A percentile compares a stretch with the other conserved stretches of the same genome.
phyloP scores from a whole-genome alignment of 2,888 invertebrate genomes.

The Helicoverpa assulta region DNA sequence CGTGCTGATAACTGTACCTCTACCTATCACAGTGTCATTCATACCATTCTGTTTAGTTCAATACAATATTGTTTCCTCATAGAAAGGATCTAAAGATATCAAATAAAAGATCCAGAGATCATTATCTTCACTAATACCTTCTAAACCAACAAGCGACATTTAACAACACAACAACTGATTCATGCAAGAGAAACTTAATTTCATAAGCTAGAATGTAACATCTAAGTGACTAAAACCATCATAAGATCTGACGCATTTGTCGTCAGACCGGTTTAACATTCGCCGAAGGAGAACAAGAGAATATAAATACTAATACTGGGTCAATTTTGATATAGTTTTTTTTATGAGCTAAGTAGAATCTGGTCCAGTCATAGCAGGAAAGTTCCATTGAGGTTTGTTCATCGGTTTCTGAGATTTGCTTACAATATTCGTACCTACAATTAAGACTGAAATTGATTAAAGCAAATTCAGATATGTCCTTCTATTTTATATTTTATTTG shows the following conservation, averaged over 20 bases:
- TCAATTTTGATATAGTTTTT: constrained; percentile 39
- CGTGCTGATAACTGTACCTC: too few species aligned
- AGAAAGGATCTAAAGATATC: too few species aligned
- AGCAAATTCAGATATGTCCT: not conserved
- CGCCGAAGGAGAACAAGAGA: constrained; percentile 38
- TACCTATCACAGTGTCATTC: too few species aligned
- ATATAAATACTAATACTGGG: constrained; percentile 30
- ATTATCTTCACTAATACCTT: not conserved
- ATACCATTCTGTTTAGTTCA: too few species aligned
- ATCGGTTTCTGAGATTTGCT: constrained; percentile 16
- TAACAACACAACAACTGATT: constrained; percentile 23
- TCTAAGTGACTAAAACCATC: constrained; percentile 16
- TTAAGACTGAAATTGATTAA: not conserved
- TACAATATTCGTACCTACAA: not conserved
- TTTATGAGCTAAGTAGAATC: constrained; percentile 15
- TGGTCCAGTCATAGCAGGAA: constrained; percentile 50
- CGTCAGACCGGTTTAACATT: constrained; percentile 48
- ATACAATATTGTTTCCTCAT: too few species aligned
- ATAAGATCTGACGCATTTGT: constrained; percentile 32
- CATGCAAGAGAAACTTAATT: constrained; percentile 37
- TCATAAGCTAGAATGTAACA: constrained; percentile 17
- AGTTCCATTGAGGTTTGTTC: constrained; percentile 31
- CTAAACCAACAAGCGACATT: constrained; percentile 26
- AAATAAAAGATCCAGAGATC: too few species aligned
- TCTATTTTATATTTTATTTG: not conserved